phyloP scores from a whole-genome alignment of 2,113 vertebrate species.

The Elaphurus davidianus region DNA sequence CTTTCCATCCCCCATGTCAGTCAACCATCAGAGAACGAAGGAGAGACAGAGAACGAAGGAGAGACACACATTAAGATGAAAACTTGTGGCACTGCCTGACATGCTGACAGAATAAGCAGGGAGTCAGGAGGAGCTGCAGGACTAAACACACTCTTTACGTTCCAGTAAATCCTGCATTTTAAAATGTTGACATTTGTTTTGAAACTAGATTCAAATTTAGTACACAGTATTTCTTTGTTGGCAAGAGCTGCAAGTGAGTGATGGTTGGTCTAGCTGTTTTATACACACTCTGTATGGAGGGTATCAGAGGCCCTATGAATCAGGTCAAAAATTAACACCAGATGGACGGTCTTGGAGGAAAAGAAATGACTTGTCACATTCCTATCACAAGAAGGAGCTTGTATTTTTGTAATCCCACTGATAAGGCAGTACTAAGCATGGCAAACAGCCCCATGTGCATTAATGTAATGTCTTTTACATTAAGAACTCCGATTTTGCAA shows the following conservation, averaged over 20 bases:
- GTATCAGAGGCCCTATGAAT: conserved; percentile 69
- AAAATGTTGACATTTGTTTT: conserved; percentile 70
- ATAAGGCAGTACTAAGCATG: conserved; percentile 39
- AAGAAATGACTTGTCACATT: conserved; percentile 25
- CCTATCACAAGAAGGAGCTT: conserved; percentile 62
- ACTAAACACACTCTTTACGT: conserved; percentile 62
- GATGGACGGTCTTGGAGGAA: conserved; percentile 38
- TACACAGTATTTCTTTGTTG: conserved; percentile 66
- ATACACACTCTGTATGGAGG: conserved; percentile 35
- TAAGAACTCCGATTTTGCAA: conserved; percentile 56
- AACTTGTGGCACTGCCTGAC: not conserved
- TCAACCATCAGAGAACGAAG: not conserved
- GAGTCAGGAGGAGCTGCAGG: not conserved
- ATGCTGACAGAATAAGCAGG: conserved; percentile 38
- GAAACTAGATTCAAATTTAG: conserved; percentile 73
- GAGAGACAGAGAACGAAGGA: not conserved
- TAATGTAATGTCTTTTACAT: not conserved
- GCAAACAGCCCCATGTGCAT: not conserved
- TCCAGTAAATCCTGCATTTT: conserved; percentile 54
- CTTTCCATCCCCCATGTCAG: not conserved
- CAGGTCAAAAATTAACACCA: conserved; percentile 70
- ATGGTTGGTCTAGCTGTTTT: conserved; percentile 58
- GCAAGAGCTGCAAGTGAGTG: conserved; percentile 62
- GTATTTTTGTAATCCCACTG: conserved; percentile 49
- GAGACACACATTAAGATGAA: not conserved